Conservation (phyloP, 2,113 vertebrate species). For the Hippolais icterina region DNA sequence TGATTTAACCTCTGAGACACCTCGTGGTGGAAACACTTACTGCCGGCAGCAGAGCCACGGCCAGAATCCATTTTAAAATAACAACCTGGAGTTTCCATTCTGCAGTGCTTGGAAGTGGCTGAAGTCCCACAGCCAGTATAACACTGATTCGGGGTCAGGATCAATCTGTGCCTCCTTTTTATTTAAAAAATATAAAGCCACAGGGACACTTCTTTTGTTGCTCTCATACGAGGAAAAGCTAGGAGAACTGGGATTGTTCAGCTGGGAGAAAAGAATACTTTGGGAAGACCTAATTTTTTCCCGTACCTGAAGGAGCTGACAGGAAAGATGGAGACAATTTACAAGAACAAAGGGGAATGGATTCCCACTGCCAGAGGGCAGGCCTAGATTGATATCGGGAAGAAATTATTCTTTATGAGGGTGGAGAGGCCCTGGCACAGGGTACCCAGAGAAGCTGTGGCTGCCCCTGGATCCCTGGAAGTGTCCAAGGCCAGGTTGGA, state of each 20-base stretch:
- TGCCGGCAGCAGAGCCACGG: background rate
- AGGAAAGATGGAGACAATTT: background rate
- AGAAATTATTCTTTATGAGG: background rate
- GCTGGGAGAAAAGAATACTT: background rate
- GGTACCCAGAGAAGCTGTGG: background rate
- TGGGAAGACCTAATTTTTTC: background rate
- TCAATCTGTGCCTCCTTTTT: background rate
- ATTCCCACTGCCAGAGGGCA: background rate
- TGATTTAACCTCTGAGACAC: constrained; percentile 71
- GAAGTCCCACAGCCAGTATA: accelerated
- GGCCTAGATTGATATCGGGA: no score
- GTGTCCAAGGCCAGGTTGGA: accelerated
- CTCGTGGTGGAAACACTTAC: constrained; percentile 69
- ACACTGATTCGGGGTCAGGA: accelerated
- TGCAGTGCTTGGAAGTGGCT: background rate
- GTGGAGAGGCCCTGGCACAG: background rate
- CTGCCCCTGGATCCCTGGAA: background rate
- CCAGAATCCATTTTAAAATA: constrained; percentile 51
- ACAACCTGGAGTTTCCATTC: background rate
- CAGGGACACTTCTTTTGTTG: background rate
- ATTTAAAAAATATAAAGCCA: background rate
- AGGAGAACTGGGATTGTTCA: background rate
- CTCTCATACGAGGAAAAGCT: background rate
- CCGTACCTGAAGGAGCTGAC: background rate
- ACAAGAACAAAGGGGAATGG: background rate